A percentile compares a stretch with the other conserved stretches of the same genome.
phyloP scores from a whole-genome alignment of 2,888 invertebrate species.

The Sphaerophoria taeniata region DNA sequence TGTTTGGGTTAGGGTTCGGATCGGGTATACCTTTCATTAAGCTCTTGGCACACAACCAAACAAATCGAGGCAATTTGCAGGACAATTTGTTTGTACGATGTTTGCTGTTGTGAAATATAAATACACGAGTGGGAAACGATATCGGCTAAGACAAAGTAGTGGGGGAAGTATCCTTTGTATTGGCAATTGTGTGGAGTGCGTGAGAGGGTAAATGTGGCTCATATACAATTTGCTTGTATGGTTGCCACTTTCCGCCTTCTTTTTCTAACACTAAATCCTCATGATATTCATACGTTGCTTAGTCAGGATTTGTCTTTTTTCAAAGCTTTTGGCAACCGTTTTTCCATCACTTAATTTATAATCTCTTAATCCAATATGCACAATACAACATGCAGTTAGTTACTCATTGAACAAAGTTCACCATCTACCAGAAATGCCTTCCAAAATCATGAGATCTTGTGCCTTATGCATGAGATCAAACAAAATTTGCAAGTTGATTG shows the following conservation, averaged over 20 bases:
- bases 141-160: background rate
- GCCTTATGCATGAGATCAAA: slow-evolving; percentile 20
- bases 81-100: slow-evolving; percentile 68
- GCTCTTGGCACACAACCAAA: slow-evolving; percentile 63
- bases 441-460: slow-evolving; percentile 58
- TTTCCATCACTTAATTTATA: slow-evolving; percentile 56
- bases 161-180: slow-evolving; percentile 14
- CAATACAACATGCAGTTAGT: background rate
- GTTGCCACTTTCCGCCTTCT: too few relatives aligned
- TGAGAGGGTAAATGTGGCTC: too few relatives aligned
- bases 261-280: too few relatives aligned
- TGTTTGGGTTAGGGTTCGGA: slow-evolving; percentile 14
- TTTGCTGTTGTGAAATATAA: slow-evolving; percentile 62
- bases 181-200: background rate
- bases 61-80: slow-evolving; percentile 70
- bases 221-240: too few relatives aligned
- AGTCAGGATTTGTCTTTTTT: too few relatives aligned
- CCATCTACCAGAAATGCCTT: background rate
- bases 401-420: too few relatives aligned
- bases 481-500: slow-evolving; percentile 36
- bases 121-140: slow-evolving; percentile 8
- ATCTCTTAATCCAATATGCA: slow-evolving; percentile 57
- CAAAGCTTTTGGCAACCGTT: background rate
- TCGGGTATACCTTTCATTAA: slow-evolving; percentile 59
- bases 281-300: too few relatives aligned